Base-by-base conservation (phyloP, 2,113 vertebrate species). In the Eurystomus gularis region DNA sequence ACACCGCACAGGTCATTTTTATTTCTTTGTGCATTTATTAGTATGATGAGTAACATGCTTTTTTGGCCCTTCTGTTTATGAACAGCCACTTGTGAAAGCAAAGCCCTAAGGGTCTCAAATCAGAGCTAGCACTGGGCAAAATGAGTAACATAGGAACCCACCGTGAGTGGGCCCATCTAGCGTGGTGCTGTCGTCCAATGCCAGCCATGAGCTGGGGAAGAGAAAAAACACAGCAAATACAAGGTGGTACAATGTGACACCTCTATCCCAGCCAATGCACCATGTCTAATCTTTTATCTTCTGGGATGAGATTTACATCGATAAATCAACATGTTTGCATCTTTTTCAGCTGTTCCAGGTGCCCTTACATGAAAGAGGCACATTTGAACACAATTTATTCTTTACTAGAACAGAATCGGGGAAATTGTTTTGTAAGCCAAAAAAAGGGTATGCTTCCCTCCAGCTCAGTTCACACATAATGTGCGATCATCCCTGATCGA, bases 381-480 rank as follows among this genome's bases (percentile, higher is more conserved):
- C 14, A 23, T 66, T 31, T 37, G 51, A 46, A 33, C 35, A 44
- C 39, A 39, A 20, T 15, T 33, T 58, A 28, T 11, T n/a, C 12
- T 35, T 71, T 42, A 28, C 46, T 68, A 46, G 35, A 66, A 66
- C 12, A 55, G 57, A 60, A 70, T 52, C 26, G 17, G 19, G 33
- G 35, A 40, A 65, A 55, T 24, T 7, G 16, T 46, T 88, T 60
- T 52, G 39, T 64, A 76, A 76, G 51, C 14, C 44, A 79, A 17
- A 76, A 60, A 73, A 37, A 2, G 3, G 0, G 0, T 31, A 10
- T 14, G 7, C 44, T 37, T n/a, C 19, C 7, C 7, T 60, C 13
- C 19, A 51, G 1, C 29, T 82, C 16, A 5, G 42, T 49, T 77
- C 40, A 78, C 33, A 11, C 3, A 0, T 48, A 49, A 2, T 11